Evolutionary conservation across 2,797 vertebrate genomes (phyloP).

Genomic region (Paratrypauchen microcephalus): DNA sequence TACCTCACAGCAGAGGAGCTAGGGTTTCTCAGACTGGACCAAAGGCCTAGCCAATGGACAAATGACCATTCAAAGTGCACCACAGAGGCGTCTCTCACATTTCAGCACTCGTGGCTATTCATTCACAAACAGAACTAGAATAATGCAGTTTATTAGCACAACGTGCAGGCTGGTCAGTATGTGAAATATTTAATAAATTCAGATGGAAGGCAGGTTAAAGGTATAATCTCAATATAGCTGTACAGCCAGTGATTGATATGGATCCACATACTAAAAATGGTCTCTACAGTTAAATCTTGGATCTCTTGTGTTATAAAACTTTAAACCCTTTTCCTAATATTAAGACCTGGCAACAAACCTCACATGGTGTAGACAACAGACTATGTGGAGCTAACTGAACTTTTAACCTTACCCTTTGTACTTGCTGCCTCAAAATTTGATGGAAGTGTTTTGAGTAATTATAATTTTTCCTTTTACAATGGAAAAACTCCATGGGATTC

Average conservation of each 20-base stretch:
- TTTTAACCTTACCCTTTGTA: background rate
- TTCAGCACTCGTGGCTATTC: slow-evolving; percentile 7
- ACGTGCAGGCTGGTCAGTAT: too few relatives aligned
- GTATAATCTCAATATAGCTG: background rate
- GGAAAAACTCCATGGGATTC: background rate
- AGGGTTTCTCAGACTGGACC: slow-evolving; percentile 56
- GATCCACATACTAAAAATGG: background rate
- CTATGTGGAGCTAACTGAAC: background rate
- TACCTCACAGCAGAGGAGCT: slow-evolving; percentile 62
- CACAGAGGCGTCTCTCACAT: slow-evolving; percentile 10
- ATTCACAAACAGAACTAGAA: slow-evolving; percentile 9
- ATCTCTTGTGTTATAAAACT: background rate
- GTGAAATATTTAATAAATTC: background rate
- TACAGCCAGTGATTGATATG: too few relatives aligned
- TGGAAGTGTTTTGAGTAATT: background rate
- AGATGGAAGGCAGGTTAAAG: background rate
- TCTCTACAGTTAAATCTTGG: background rate
- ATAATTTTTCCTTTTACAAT: background rate
- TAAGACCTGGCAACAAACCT: background rate
- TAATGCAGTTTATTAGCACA: background rate
- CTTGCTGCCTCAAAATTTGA: background rate
- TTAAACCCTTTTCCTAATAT: background rate
- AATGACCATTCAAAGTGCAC: slow-evolving; percentile 38
- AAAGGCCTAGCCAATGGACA: slow-evolving; percentile 34
- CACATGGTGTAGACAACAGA: background rate